A percentile compares a stretch with the other conserved stretches of the same genome.
These are phyloP conservation scores for Apeira syringaria DNA, from an alignment of 2,888 invertebrate species.

Conservation along the genomic window DNA sequence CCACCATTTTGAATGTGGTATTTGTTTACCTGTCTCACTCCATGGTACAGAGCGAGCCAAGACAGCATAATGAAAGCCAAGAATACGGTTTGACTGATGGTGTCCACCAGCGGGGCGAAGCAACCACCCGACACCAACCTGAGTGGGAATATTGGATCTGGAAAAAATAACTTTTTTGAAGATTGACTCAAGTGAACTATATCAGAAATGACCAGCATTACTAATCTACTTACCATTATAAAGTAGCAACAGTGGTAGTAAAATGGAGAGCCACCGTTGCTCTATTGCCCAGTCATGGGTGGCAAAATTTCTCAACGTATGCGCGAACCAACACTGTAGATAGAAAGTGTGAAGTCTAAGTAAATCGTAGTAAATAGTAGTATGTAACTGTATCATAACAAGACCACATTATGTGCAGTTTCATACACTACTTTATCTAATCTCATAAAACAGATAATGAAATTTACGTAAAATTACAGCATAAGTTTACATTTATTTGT, in stretches of 20 bases:
- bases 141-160: constrained; percentile 97
- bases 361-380: no score
- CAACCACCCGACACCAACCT: constrained; percentile 94
- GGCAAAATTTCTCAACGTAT: constrained; percentile 93
- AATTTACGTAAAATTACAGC: no score
- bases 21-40: constrained; percentile 94
- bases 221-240: constrained; percentile 97
- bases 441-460: no score
- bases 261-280: constrained; percentile 96
- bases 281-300: constrained; percentile 98
- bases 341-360: no score
- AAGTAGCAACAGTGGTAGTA: constrained; percentile 93
- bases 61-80: constrained; percentile 94
- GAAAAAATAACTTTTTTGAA: no score
- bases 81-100: constrained; percentile 95
- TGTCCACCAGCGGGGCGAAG: constrained; percentile 96
- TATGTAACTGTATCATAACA: no score
- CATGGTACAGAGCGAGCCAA: constrained; percentile 98
- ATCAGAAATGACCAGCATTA: no score
- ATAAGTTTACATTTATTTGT: no score
- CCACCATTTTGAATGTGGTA: no score
- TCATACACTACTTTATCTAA: no score
- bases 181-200: no score
- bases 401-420: no score
- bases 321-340: constrained; percentile 95